These are phyloP conservation scores for Timema cristinae DNA, from an alignment of 2,888 invertebrate genomes.

Conservation along the genomic window DNA sequence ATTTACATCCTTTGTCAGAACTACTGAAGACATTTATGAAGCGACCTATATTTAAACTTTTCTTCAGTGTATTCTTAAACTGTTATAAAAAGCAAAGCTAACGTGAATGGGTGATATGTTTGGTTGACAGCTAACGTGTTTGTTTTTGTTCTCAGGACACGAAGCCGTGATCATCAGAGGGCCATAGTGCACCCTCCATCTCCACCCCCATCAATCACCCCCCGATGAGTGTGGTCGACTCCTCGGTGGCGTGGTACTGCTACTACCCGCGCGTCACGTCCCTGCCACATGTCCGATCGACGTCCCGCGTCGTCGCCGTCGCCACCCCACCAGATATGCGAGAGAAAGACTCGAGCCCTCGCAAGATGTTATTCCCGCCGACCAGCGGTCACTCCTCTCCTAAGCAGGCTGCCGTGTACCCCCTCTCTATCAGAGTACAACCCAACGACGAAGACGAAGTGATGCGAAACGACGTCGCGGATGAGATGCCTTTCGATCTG, in stretches of 20 bases:
- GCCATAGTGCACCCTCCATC: background rate
- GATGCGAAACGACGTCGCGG: conserved; percentile 42
- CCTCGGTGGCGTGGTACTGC: conserved; percentile 53
- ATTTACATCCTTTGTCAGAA: too few species aligned
- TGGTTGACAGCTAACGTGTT: too few species aligned
- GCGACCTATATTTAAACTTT: too few species aligned
- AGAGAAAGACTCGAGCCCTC: conserved; percentile 88
- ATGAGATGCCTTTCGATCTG: conserved; percentile 63
- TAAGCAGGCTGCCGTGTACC: conserved; percentile 71
- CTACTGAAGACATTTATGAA: too few species aligned
- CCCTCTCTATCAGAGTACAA: conserved; percentile 57
- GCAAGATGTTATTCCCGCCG: conserved; percentile 68
- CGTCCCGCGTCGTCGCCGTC: conserved; percentile 35
- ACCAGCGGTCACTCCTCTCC: conserved; percentile 59
- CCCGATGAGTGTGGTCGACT: conserved; percentile 70
- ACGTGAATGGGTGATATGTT: too few species aligned
- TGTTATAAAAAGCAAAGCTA: too few species aligned
- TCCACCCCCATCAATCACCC: conserved; percentile 1
- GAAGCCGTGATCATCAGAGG: conserved; percentile 14
- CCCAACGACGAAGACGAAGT: conserved; percentile 27
- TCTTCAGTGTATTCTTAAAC: too few species aligned
- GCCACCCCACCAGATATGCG: conserved; percentile 60
- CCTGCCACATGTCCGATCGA: conserved; percentile 45
- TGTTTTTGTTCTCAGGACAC: conserved; percentile 15
- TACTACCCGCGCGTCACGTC: conserved; percentile 48